Conservation (phyloP, 2,797 vertebrate genomes). For the Lagocephalus sceleratus region DNA sequence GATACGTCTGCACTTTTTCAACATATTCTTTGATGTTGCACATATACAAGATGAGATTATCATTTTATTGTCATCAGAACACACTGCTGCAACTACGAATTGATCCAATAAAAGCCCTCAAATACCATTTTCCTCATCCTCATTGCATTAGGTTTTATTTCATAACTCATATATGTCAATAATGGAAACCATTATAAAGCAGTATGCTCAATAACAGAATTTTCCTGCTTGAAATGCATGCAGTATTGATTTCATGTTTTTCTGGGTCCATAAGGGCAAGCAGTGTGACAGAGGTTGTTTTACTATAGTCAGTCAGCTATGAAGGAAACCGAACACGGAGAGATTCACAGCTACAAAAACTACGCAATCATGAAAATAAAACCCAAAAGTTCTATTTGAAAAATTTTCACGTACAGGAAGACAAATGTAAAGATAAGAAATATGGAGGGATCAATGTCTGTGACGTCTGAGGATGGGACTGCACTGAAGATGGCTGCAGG, state of each 20-base stretch:
- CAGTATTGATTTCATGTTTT: constrained; percentile 80
- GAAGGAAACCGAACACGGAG: constrained; percentile 47
- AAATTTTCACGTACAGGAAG: no score
- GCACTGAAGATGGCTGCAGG: constrained; percentile 47
- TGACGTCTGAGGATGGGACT: constrained; percentile 39
- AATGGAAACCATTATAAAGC: constrained; percentile 77
- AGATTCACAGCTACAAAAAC: neutral
- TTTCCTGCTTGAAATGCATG: constrained; percentile 78
- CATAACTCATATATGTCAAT: constrained; percentile 79
- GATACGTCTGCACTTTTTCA: constrained; percentile 61
- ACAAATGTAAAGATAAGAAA: constrained; percentile 14
- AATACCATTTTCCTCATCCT: constrained; percentile 75
- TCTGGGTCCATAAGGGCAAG: constrained; percentile 80
- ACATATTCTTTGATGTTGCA: constrained; percentile 43
- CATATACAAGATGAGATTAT: constrained; percentile 46
- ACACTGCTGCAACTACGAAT: constrained; percentile 58
- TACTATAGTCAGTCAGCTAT: constrained; percentile 63
- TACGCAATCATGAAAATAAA: neutral
- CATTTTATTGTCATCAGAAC: constrained; percentile 71
- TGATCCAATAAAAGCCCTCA: constrained; percentile 75
- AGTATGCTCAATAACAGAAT: constrained; percentile 77
- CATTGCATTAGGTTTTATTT: constrained; percentile 78
- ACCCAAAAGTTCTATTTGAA: no score
- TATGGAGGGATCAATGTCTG: constrained; percentile 37
- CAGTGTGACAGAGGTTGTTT: constrained; percentile 68